Percentiles rank a stretch among this genome's conserved stretches.
Evolutionary conservation across 92 coral and sea anemone genomes (phyloP).

Genomic region (Pocillopora meandrina): DNA sequence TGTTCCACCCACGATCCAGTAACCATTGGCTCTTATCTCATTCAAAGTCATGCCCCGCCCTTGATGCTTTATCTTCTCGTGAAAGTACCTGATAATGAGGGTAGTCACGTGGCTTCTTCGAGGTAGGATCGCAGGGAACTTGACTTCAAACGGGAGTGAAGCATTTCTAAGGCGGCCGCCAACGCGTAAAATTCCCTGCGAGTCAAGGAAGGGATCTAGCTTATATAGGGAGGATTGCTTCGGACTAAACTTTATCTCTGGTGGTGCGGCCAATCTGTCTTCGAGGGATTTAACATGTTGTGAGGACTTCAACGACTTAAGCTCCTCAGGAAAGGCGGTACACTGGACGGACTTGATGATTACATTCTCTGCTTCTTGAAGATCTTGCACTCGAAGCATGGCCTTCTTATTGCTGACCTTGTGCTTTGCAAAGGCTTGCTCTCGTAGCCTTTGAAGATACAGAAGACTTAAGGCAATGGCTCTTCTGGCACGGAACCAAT

Average conservation of each 20-base stretch:
- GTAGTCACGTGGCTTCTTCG: constrained; percentile 35
- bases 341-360: neutral
- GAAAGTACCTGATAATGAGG: constrained; percentile 45
- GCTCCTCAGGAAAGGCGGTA: neutral
- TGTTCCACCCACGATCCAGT: no score
- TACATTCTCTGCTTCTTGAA: neutral
- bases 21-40: no score
- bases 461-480: no score
- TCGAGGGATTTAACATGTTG: neutral
- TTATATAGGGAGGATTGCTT: no score
- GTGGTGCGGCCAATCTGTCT: neutral
- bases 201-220: no score
- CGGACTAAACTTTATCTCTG: neutral
- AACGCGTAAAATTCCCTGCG: no score
- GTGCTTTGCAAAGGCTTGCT: neutral
- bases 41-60: no score
- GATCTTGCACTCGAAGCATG: neutral
- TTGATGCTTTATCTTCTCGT: constrained; percentile 45
- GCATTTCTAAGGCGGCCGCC: no score
- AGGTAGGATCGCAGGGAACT: constrained; percentile 57
- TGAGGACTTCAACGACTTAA: neutral
- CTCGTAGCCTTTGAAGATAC: neutral
- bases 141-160: constrained; percentile 24
- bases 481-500: no score
- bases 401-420: neutral